phyloP scores from a whole-genome alignment of 2,888 invertebrate genomes.

The Danaus chrysippus region DNA sequence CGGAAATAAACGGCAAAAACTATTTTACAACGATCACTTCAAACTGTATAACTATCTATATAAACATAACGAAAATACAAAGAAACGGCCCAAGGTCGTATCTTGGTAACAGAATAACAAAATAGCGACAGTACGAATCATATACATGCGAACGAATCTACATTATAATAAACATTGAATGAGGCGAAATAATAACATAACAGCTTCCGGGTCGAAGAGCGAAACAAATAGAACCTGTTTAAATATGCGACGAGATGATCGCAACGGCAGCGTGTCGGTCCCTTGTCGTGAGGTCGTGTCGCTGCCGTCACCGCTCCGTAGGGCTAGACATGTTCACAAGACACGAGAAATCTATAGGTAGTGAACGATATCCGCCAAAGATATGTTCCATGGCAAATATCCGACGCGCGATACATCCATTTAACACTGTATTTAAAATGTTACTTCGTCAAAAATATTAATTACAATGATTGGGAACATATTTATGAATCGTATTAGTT shows the following conservation, averaged over 20 bases:
- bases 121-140: conserved; percentile 1
- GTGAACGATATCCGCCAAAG: too few species aligned
- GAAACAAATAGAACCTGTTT: background rate
- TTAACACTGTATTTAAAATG: too few species aligned
- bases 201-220: background rate
- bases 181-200: background rate
- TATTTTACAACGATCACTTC: too few species aligned
- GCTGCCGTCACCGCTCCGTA: background rate
- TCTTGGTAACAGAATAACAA: conserved; percentile 3
- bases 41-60: background rate
- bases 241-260: conserved; percentile 2
- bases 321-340: conserved; percentile 1
- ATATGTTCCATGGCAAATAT: too few species aligned
- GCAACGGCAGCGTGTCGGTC: background rate
- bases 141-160: conserved; percentile 6
- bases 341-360: background rate
- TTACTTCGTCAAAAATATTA: too few species aligned
- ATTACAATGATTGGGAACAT: too few species aligned
- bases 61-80: conserved; percentile 4
- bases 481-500: too few species aligned
- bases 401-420: too few species aligned
- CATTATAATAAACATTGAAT: background rate
- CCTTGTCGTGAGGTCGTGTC: background rate
- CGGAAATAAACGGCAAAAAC: too few species aligned
- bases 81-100: background rate